A percentile compares a stretch with the other conserved stretches of the same genome.
Evolutionary conservation across 1,140 invertebrate genomes (phyloP).

Genomic region (Bursaphelenchus mucronatus): DNA sequence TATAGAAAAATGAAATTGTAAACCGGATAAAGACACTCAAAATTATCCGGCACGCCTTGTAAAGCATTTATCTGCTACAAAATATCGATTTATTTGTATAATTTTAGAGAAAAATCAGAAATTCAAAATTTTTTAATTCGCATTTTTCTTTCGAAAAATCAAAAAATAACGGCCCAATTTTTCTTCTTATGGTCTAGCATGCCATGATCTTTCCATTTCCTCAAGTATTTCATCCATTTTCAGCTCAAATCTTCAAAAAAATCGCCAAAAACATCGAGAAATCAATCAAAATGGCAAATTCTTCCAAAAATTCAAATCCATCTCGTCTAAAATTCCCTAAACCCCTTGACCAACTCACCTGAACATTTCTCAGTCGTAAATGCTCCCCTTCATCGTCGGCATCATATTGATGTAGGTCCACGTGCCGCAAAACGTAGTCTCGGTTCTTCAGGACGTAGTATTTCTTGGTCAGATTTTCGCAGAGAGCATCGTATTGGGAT

Average conservation of each 20-base stretch:
- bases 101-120: background rate
- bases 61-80: background rate
- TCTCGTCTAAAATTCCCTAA: too few relatives aligned
- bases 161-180: too few relatives aligned
- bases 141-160: too few relatives aligned
- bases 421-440: background rate
- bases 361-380: background rate
- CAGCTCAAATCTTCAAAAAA: too few relatives aligned
- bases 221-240: too few relatives aligned
- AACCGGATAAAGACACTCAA: background rate
- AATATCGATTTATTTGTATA: background rate
- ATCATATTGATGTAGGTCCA: background rate
- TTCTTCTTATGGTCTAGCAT: too few relatives aligned
- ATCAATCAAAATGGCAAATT: too few relatives aligned
- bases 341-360: too few relatives aligned
- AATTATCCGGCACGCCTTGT: background rate
- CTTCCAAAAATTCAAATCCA: too few relatives aligned
- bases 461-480: slow-evolving; percentile 17
- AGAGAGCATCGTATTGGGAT: slow-evolving; percentile 12
- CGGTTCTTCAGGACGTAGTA: slow-evolving; percentile 17
- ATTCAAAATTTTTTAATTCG: background rate
- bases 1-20: background rate
- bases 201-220: too few relatives aligned
- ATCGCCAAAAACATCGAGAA: too few relatives aligned
- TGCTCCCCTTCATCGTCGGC: slow-evolving; percentile 8